Base-by-base conservation (phyloP, 2,797 vertebrate genomes). In the Molossus molossus region DNA sequence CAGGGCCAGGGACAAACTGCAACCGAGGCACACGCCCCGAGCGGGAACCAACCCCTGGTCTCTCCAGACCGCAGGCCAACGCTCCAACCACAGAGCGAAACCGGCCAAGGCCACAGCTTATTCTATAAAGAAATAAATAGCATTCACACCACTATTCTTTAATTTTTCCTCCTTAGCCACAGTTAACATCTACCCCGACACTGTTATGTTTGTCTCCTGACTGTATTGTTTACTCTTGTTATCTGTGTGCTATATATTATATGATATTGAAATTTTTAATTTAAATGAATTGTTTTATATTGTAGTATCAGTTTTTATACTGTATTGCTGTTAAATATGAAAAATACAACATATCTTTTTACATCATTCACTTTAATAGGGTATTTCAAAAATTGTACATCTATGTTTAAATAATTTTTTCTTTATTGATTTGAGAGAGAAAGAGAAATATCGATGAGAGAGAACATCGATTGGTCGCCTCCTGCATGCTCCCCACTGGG, bases 101-200 rank as follows among this genome's bases (percentile, higher is more conserved):
- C 33, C 3, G 33, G 33, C 33, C 33, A 33, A 33, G 33, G 33
- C 33, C 12, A 91, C 12, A n/a, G 48, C 21, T 87, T 58, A 91
- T 57, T 62, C 91, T 27, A 62, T 57, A 40, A 87, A 91, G 25
- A 94, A 91, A 50, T 58, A 58, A 65, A 25, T 58, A 70, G 20
- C 27, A 82, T 13, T 89, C 5, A 23, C 6, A 64, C 9, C 7
- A 55, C 9, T 77, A 13, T 86, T 20, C 9, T 37, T 86, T 95
- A 40, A 25, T 21, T 23, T 70, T 73, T 60, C 5, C 10, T 90
- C 18, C 13, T 73, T 85, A 57, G 65, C 53, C 58, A 64, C 14
- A 72, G 5, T 82, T 70, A 75, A 60, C 14, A 12, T 6, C 45
- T 53, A 67, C 25, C 13, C 7, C 37, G 13, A 80, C 73, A 84